Base-by-base conservation (phyloP, 1,140 invertebrate genomes). In the Bathynomus jamesi region DNA sequence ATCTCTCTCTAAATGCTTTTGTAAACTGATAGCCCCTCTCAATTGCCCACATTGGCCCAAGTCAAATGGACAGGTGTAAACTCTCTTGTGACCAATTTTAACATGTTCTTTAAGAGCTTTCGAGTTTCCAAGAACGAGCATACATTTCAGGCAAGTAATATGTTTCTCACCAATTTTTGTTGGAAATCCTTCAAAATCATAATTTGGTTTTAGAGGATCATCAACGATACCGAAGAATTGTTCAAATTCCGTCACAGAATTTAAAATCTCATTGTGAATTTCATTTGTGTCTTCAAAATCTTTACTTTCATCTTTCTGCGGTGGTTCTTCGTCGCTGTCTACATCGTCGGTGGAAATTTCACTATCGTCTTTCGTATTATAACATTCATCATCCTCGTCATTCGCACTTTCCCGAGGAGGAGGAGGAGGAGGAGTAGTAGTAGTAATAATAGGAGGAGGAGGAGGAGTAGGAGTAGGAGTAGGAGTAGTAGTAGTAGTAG, bases 41-140 rank as follows among this genome's bases (percentile, higher is more conserved):
- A 60, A 61, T 31, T 73, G 67, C 31, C 69, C 69, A 68, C 75
- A 76, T 11, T 67, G 61, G 28, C 75, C 75, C 32, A 72, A 69
- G 73, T 76, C 71, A 29, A 76, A 69, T 7, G 72, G 28, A 40
- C 75, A 76, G 29, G 72, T 66, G 46, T 76, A 76, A 32, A 72
- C 53, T 28, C 75, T 61, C 28, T 40, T 73, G 32, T 76, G 75
- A 24, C 71, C 75, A 64, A 76, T 62, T 53, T 61, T 65, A 28
- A 25, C 32, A 61, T 53, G 40, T 5, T 53, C 40, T 53, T 53
- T 53, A 53, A 53, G 40, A 53, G 40, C 40, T 17, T 53, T 17
- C 2, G 40, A 53, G 40, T 21, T 53, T 53, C 21, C 40, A 53
- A 53, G 11, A 53, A 53, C 21, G 5, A 53, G 40, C 21, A 17